phyloP scores from a whole-genome alignment of 2,113 vertebrate species.

The Phoenicopterus ruber region DNA sequence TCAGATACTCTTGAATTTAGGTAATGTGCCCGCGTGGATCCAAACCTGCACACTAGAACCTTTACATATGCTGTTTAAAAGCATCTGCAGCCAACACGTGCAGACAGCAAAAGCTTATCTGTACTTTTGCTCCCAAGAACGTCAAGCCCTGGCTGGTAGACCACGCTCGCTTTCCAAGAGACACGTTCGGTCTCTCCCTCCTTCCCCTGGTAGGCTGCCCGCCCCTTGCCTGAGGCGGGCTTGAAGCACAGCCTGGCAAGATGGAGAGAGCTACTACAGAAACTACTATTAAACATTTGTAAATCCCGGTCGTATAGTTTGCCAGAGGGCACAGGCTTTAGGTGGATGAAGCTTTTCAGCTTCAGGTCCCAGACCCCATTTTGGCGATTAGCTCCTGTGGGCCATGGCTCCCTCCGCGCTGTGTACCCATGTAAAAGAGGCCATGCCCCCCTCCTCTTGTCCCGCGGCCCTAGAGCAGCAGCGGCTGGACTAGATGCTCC shows the following conservation, averaged over 20 bases:
- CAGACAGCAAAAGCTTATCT: neutral
- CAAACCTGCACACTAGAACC: neutral
- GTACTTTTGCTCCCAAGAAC: neutral
- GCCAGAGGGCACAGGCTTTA: neutral
- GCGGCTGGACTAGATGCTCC: neutral
- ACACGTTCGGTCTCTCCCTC: neutral
- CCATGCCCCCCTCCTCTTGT: neutral
- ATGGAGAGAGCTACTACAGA: neutral
- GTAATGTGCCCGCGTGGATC: neutral
- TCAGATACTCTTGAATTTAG: neutral
- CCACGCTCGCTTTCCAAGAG: neutral
- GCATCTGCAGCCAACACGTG: neutral
- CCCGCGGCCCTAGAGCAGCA: fast-evolving
- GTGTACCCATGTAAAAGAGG: neutral
- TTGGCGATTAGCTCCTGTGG: neutral
- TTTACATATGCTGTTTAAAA: neutral
- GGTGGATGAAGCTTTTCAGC: neutral
- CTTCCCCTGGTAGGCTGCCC: neutral
- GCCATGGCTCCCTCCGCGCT: fast-evolving
- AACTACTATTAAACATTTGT: neutral
- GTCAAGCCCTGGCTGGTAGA: neutral
- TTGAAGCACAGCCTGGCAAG: neutral
- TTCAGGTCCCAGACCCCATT: neutral
- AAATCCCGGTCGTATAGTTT: neutral
- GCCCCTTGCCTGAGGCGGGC: neutral